Percentiles rank a stretch among this genome's conserved stretches.
Evolutionary conservation across 1,140 invertebrate genomes (phyloP).

Genomic region (Bombus waltoni): DNA sequence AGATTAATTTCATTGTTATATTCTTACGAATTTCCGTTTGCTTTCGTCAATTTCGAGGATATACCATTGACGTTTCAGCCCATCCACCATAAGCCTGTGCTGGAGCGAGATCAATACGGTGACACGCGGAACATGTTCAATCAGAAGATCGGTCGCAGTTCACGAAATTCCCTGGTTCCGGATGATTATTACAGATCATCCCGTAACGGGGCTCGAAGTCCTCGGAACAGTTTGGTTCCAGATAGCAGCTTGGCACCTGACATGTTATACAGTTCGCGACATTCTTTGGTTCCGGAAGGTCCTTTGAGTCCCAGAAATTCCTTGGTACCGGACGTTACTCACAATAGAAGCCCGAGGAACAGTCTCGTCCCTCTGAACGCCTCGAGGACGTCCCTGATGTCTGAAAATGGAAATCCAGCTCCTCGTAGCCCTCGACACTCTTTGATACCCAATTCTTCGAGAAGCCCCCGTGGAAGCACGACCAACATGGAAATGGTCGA

Average conservation of each 20-base stretch:
- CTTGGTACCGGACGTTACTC: slow-evolving; percentile 81
- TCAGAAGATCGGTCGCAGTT: slow-evolving; percentile 84
- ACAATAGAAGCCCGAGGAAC: slow-evolving; percentile 86
- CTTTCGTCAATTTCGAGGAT: not conserved
- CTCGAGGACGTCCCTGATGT: slow-evolving; percentile 69
- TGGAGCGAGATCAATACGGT: slow-evolving; percentile 76
- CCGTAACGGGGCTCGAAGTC: slow-evolving; percentile 68
- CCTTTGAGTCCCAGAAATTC: slow-evolving; percentile 81
- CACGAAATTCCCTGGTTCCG: slow-evolving; percentile 84
- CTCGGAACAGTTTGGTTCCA: slow-evolving; percentile 79
- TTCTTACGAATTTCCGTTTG: not conserved
- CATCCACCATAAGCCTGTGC: slow-evolving; percentile 72
- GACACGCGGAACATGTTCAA: slow-evolving; percentile 76
- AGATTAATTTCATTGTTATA: not conserved
- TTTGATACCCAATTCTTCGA: slow-evolving; percentile 83
- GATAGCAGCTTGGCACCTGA: slow-evolving; percentile 73
- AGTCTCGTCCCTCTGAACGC: slow-evolving; percentile 83
- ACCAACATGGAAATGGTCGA: slow-evolving; percentile 75
- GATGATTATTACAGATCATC: slow-evolving; percentile 61
- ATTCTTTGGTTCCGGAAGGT: slow-evolving; percentile 78
- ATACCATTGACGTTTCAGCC: slow-evolving; percentile 61
- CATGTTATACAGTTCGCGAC: slow-evolving; percentile 78
- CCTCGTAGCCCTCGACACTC: slow-evolving; percentile 85
- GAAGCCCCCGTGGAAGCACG: slow-evolving; percentile 83
- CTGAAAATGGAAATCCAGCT: slow-evolving; percentile 69